A percentile compares a stretch with the other conserved stretches of the same genome.
Conservation (phyloP, 2,888 invertebrate species). For the Nemoura dubitans region DNA sequence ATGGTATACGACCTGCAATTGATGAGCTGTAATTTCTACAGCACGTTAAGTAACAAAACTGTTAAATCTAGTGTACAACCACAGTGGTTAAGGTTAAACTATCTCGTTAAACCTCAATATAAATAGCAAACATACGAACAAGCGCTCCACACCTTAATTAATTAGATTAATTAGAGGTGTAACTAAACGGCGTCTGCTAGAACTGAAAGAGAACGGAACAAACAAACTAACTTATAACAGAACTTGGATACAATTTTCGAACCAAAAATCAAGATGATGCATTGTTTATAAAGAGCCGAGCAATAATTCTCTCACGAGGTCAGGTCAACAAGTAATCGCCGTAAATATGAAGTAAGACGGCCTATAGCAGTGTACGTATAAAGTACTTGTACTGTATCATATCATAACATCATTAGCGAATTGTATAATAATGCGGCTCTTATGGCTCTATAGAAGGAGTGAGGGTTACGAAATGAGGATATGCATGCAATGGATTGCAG, state of each 20-base stretch:
- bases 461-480: slow-evolving; percentile 28
- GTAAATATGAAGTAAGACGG: slow-evolving; percentile 21
- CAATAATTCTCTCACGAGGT: slow-evolving; percentile 30
- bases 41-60: neutral
- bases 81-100: neutral
- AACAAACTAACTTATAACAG: neutral
- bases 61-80: neutral
- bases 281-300: neutral
- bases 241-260: neutral
- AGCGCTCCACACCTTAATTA: neutral
- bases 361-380: neutral
- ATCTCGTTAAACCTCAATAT: neutral
- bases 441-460: neutral
- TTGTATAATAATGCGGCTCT: neutral
- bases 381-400: neutral
- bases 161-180: neutral
- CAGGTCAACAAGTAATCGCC: slow-evolving; percentile 21
- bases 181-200: neutral
- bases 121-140: neutral
- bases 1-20: neutral
- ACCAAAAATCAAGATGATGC: neutral
- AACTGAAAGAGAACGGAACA: slow-evolving; percentile 28
- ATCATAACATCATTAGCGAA: neutral
- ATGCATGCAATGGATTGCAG: slow-evolving; percentile 20
- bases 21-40: neutral